These are phyloP conservation scores for Halisarca cf. caerulea DNA, from an alignment of 37 sponge, comb jelly and placozoan genomes.

Conservation along the genomic window DNA sequence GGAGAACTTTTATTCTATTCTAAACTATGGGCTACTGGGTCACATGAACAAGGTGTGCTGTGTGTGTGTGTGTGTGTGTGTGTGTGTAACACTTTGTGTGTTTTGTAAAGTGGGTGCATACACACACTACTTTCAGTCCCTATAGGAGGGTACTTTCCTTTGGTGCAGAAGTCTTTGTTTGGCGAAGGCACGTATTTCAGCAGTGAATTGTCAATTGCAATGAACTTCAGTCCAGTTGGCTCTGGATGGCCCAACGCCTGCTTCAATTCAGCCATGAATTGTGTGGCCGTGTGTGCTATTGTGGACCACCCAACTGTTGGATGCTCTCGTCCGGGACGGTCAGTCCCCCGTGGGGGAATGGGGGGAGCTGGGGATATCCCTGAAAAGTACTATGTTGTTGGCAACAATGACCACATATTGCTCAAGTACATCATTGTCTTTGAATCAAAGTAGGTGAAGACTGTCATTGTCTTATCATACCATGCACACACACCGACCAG, in stretches of 20 bases:
- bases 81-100: background rate
- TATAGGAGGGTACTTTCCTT: too few relatives aligned
- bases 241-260: conserved; percentile 52
- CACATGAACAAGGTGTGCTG: conserved; percentile 70
- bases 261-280: conserved; percentile 47
- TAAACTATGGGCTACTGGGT: conserved; percentile 82
- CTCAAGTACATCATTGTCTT: conserved; percentile 73
- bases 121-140: background rate
- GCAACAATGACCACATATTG: conserved; percentile 64
- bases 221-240: conserved; percentile 81
- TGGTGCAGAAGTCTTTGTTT: conserved; percentile 67
- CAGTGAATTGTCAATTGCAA: conserved; percentile 71
- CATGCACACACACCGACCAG: too few relatives aligned
- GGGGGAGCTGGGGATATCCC: conserved; percentile 46
- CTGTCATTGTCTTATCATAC: background rate
- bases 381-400: conserved; percentile 76
- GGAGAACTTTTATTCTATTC: conserved; percentile 87
- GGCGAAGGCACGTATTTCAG: conserved; percentile 90
- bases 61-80: background rate
- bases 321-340: conserved; percentile 46
- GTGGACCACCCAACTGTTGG: conserved; percentile 70
- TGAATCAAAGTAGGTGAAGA: conserved; percentile 7
- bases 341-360: conserved; percentile 27
- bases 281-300: conserved; percentile 83
- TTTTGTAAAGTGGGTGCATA: background rate